Percentiles rank a stretch among this genome's conserved stretches.
These are phyloP conservation scores for Lordiphosa clarofinis DNA, from an alignment of 1,140 invertebrate species.

Conservation along the genomic window DNA sequence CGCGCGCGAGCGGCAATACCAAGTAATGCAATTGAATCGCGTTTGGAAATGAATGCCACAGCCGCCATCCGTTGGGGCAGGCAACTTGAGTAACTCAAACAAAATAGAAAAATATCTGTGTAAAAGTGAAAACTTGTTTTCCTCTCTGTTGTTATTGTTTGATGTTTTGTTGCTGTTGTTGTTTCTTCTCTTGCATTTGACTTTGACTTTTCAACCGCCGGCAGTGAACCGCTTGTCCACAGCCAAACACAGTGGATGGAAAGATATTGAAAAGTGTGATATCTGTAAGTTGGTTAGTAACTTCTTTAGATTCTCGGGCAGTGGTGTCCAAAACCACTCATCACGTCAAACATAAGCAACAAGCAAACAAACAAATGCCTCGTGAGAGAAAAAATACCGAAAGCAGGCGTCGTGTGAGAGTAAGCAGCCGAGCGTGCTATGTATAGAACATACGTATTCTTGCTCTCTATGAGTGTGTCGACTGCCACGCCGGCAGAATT, in stretches of 20 bases:
- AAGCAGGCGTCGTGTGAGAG: too few relatives aligned
- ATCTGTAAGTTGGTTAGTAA: too few relatives aligned
- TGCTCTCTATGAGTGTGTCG: too few relatives aligned
- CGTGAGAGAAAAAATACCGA: too few relatives aligned
- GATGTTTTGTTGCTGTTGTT: slow-evolving; percentile 34
- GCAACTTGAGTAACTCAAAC: slow-evolving; percentile 42
- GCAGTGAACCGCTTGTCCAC: slow-evolving; percentile 34
- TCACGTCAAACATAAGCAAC: too few relatives aligned
- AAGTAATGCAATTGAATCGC: slow-evolving; percentile 65
- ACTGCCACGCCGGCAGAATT: too few relatives aligned
- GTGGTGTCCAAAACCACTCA: too few relatives aligned
- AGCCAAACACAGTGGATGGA: slow-evolving; percentile 1
- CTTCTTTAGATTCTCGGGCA: too few relatives aligned
- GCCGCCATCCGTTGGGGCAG: background rate
- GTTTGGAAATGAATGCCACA: slow-evolving; percentile 66
- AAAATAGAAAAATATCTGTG: slow-evolving; percentile 25
- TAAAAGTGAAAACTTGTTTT: slow-evolving; percentile 76
- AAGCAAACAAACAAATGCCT: too few relatives aligned
- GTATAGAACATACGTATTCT: too few relatives aligned
- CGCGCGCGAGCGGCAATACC: slow-evolving; percentile 24
- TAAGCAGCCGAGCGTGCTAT: too few relatives aligned
- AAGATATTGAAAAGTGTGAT: background rate
- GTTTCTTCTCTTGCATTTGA: slow-evolving; percentile 64
- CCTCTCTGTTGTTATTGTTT: slow-evolving; percentile 53
- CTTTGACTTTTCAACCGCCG: slow-evolving; percentile 73